Base-by-base conservation (phyloP, 2,113 vertebrate genomes). In the Gasterosteus aculeatus region DNA sequence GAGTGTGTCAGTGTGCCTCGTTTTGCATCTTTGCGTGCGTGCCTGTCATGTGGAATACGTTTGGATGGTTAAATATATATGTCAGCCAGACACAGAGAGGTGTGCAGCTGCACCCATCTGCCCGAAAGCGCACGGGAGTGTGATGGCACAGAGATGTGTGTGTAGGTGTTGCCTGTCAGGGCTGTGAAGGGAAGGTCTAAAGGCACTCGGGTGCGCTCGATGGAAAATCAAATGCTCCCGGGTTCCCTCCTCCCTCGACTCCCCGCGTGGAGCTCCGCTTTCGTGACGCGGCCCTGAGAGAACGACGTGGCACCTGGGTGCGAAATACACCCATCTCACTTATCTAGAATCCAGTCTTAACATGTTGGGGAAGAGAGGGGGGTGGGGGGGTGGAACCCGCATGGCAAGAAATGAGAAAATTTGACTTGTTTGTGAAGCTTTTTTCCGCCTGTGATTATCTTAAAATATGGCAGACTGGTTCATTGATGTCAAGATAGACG, bases 61-160 rank as follows among this genome's bases (percentile, higher is more conserved):
- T 79, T 82, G 86, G 79, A 80, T 81, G 87, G 87, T 89, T 91
- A 88, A 90, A 90, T 90, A 91, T 89, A 88, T 85, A 85, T 91
- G 85, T 82, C 79, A 81, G 82, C 68, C 42, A 72, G 84, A 88
- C 57, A 75, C 78, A 53, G 60, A 44, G 82, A 84, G 78, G 85
- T 78, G 85, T 79, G 82, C 75, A 86, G 87, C 80, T 86, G 84
- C 83, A 77, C 72, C 35, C 72, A 63, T 77, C 85, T 83, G 89
- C 79, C 75, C 73, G 81, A 56, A 26, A 76, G 88, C 80, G 77
- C 84, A 84, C 69, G 18, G 69, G 73, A 59, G 82, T 81, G 85
- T 62, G 84, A 87, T 82, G 79, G 84, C 83, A 78, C 2, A 22
- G 69, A 77, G 67, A 74, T 87, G 75, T 72, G 75, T 35, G 39